These are phyloP conservation scores for Ascaphus truei DNA, from an alignment of 2,113 vertebrate genomes.

Conservation along the genomic window DNA sequence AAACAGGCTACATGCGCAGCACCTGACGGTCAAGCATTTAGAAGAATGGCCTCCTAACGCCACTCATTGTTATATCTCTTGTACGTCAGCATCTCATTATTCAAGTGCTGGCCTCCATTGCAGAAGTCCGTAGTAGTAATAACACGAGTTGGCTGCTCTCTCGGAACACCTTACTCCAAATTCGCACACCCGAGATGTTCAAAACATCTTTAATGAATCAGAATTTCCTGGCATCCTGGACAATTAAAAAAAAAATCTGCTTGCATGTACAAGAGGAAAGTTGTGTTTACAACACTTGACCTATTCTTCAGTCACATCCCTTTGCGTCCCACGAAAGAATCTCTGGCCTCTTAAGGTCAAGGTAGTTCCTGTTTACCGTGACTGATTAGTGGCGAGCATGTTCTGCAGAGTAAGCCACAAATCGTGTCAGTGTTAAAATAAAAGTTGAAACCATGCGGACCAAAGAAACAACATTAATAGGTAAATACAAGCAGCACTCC, in stretches of 20 bases:
- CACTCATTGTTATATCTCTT: background rate
- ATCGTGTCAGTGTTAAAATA: too few species aligned
- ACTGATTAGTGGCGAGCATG: too few species aligned
- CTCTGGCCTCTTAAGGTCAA: background rate
- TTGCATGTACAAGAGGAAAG: background rate
- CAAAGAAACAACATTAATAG: too few species aligned
- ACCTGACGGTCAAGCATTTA: background rate
- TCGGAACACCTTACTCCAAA: background rate
- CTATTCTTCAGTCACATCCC: background rate
- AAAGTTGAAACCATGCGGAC: too few species aligned
- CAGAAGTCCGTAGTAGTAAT: background rate
- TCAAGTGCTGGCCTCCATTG: background rate
- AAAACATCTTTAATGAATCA: conserved; percentile 14
- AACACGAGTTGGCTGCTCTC: background rate
- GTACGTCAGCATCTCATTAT: background rate
- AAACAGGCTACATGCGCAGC: background rate
- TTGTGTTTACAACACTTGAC: background rate
- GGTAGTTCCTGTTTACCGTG: background rate
- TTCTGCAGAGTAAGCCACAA: too few species aligned
- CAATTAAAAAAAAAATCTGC: background rate
- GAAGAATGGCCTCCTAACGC: background rate
- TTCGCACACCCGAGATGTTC: background rate
- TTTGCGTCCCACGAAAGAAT: background rate
- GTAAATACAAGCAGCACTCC: too few species aligned
- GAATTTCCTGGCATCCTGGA: background rate